Evolutionary conservation across 2,888 invertebrate genomes (phyloP).

Genomic region (Dolichopus griseipennis): DNA sequence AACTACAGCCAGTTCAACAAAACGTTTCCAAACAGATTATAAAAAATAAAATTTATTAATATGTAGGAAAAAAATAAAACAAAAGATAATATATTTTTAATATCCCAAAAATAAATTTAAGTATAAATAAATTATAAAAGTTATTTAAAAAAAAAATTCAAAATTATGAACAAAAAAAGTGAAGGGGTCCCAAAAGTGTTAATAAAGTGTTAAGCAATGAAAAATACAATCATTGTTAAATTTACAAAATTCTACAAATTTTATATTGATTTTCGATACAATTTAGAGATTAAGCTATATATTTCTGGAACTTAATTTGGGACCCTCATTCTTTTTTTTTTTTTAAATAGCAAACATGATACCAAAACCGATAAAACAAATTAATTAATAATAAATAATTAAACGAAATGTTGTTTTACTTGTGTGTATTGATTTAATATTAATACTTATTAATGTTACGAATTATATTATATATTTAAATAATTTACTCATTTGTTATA

Average conservation of each 20-base stretch:
- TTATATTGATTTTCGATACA: no score
- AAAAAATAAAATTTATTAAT: conserved; percentile 15
- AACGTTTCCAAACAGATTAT: conserved; percentile 41
- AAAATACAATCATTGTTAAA: neutral
- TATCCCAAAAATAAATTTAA: conserved; percentile 27
- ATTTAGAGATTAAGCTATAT: no score
- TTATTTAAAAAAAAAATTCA: conserved; percentile 14
- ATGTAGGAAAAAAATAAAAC: neutral
- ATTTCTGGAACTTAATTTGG: no score
- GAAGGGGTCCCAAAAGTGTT: conserved; percentile 25
- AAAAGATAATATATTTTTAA: conserved; percentile 9
- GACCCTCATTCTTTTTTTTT: neutral
- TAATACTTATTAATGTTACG: conserved; percentile 3
- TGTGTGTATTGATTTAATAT: neutral
- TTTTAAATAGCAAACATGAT: neutral
- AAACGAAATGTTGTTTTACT: neutral
- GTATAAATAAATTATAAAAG: conserved; percentile 21
- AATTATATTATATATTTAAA: neutral
- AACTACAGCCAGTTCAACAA: conserved; percentile 74
- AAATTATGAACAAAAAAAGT: conserved; percentile 24
- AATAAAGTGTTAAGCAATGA: conserved; percentile 10
- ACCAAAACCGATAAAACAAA: neutral
- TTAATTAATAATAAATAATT: neutral
- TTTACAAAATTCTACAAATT: no score
- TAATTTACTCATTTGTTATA: conserved; percentile 3